phyloP scores from a whole-genome alignment of 64 coral and sea anemone species.

The Stichodactyla helianthus region DNA sequence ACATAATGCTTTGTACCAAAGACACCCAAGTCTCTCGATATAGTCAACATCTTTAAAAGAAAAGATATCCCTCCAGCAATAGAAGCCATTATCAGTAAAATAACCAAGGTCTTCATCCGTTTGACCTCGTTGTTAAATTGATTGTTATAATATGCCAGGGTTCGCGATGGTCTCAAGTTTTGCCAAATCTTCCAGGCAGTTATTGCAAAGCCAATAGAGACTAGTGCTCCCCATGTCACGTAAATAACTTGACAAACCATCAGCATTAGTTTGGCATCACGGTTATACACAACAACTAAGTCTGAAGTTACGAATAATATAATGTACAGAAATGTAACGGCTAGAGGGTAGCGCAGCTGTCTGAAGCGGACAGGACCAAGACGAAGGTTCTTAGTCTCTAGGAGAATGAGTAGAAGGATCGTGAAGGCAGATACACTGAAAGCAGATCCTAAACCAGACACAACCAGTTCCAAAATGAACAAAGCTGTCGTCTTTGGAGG shows the following conservation, averaged over 20 bases:
- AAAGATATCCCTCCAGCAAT: conserved; percentile 24
- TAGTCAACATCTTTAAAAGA: not conserved
- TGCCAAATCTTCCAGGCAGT: conserved; percentile 55
- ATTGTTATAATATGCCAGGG: conserved; percentile 16
- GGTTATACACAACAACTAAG: conserved; percentile 54
- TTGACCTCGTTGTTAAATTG: not conserved
- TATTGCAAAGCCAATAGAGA: conserved; percentile 56
- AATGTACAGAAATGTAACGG: conserved; percentile 44
- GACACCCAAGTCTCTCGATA: not conserved
- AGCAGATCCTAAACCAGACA: conserved; percentile 35
- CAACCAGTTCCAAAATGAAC: not conserved
- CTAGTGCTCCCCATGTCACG: conserved; percentile 47
- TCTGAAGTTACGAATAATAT: conserved; percentile 53
- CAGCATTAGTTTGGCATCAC: conserved; percentile 32
- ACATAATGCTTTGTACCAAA: not conserved
- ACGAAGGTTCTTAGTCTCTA: conserved; percentile 60
- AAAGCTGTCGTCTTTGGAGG: not conserved
- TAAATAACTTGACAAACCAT: conserved; percentile 52
- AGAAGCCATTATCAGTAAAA: conserved; percentile 26
- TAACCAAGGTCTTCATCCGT: conserved; percentile 23
- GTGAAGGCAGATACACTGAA: conserved; percentile 60
- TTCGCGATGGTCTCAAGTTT: conserved; percentile 61
- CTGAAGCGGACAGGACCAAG: conserved; percentile 51
- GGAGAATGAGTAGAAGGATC: conserved; percentile 53
- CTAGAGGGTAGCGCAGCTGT: conserved; percentile 28